Conservation (phyloP, 1,140 invertebrate genomes). For the Proctacanthus coquilletti region DNA sequence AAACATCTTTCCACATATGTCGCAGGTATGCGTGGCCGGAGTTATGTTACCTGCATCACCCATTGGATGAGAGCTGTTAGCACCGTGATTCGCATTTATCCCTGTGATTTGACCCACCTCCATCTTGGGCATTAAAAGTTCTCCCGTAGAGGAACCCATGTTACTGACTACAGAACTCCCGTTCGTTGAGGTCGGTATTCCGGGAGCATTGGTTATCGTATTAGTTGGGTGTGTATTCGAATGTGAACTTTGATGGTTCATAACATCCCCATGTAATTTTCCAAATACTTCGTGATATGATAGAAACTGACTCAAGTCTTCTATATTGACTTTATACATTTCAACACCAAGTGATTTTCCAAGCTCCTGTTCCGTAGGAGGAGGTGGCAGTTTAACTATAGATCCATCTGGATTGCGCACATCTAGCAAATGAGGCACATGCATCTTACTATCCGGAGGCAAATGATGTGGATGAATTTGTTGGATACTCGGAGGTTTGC, state of each 20-base stretch:
- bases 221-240: conserved; percentile 8
- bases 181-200: not conserved
- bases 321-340: conserved; percentile 70
- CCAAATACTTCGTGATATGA: conserved; percentile 79
- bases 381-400: conserved; percentile 52
- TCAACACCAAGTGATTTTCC: conserved; percentile 49
- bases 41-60: conserved; percentile 34
- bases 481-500: conserved; percentile 18
- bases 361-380: conserved; percentile 41
- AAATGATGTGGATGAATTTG: conserved; percentile 19
- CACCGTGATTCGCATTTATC: conserved; percentile 35
- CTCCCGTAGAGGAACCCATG: conserved; percentile 24
- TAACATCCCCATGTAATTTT: conserved; percentile 49
- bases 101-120: conserved; percentile 36
- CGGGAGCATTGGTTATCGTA: conserved; percentile 20
- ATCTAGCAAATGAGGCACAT: conserved; percentile 48
- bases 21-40: conserved; percentile 57
- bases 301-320: conserved; percentile 63
- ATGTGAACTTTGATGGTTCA: conserved; percentile 29
- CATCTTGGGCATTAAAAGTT: conserved; percentile 37
- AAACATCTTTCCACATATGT: conserved; percentile 71
- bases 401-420: conserved; percentile 48
- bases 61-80: conserved; percentile 36
- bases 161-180: conserved; percentile 11
- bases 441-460: conserved; percentile 19